phyloP scores from a whole-genome alignment of 2,888 invertebrate genomes.

The Melanchra persicariae region DNA sequence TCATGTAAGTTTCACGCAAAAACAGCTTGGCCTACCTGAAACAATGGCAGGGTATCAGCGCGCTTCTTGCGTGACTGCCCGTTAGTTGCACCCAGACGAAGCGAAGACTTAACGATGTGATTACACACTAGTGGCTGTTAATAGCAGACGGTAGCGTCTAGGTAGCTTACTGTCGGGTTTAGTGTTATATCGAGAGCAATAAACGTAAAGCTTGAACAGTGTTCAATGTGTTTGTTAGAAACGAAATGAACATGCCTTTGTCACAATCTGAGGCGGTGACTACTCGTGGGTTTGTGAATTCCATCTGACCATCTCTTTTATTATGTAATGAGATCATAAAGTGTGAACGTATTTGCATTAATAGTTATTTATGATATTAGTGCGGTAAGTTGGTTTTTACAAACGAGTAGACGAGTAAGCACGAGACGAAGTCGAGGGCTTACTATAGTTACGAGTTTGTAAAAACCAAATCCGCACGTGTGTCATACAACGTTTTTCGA shows the following conservation, averaged over 20 bases:
- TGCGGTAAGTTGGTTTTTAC: too few relatives aligned
- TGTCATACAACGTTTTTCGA: too few relatives aligned
- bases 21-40: slow-evolving; percentile 57
- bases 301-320: not conserved
- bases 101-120: slow-evolving; percentile 53
- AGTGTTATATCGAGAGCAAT: slow-evolving; percentile 25
- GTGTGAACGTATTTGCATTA: slow-evolving; percentile 6
- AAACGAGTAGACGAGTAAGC: too few relatives aligned
- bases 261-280: not conserved
- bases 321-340: slow-evolving; percentile 3
- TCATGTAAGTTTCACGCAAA: slow-evolving; percentile 35
- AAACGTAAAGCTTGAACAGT: slow-evolving; percentile 27
- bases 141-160: slow-evolving; percentile 43
- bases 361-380: too few relatives aligned
- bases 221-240: slow-evolving; percentile 15
- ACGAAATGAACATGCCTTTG: not conserved
- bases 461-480: too few relatives aligned
- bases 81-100: slow-evolving; percentile 59
- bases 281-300: not conserved
- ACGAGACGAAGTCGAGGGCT: too few relatives aligned
- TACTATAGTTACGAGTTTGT: too few relatives aligned
- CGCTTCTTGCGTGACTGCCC: slow-evolving; percentile 63
- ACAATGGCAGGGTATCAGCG: slow-evolving; percentile 57
- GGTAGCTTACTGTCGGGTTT: slow-evolving; percentile 30
- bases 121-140: slow-evolving; percentile 53